Percentiles rank a stretch among this genome's conserved stretches.
These are phyloP conservation scores for Microplitis mediator DNA, from an alignment of 1,140 invertebrate genomes.

Conservation along the genomic window DNA sequence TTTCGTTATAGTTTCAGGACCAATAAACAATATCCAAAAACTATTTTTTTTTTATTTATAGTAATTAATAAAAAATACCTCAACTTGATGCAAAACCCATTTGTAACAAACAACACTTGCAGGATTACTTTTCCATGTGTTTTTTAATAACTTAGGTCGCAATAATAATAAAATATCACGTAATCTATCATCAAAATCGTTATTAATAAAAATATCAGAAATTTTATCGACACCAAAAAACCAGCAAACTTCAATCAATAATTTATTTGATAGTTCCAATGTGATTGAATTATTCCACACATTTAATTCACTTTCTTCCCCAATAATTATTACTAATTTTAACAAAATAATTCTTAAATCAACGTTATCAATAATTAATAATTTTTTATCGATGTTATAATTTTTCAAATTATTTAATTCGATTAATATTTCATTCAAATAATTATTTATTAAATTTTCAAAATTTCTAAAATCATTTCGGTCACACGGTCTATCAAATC, in stretches of 20 bases:
- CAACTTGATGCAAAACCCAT: constrained; percentile 54
- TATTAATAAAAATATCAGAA: constrained; percentile 38
- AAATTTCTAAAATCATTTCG: too few relatives aligned
- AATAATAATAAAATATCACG: constrained; percentile 46
- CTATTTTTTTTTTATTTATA: background rate
- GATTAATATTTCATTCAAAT: too few relatives aligned
- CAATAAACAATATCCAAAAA: too few relatives aligned
- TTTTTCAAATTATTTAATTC: too few relatives aligned
- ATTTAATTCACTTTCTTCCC: constrained; percentile 52
- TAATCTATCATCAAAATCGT: constrained; percentile 15
- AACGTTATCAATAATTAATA: too few relatives aligned
- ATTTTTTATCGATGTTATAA: too few relatives aligned
- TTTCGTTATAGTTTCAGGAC: too few relatives aligned
- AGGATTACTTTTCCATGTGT: constrained; percentile 60
- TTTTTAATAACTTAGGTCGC: constrained; percentile 54
- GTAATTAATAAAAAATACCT: constrained; percentile 36
- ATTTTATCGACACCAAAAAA: constrained; percentile 41
- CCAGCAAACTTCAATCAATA: constrained; percentile 39
- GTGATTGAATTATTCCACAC: constrained; percentile 51
- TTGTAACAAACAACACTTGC: constrained; percentile 55
- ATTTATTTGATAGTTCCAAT: constrained; percentile 35
- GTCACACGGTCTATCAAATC: too few relatives aligned
- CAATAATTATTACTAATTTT: constrained; percentile 51
- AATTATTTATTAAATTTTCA: too few relatives aligned
- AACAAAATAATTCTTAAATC: constrained; percentile 26